These are phyloP conservation scores for Ascaphus truei DNA, from an alignment of 2,113 vertebrate genomes.

Conservation along the genomic window DNA sequence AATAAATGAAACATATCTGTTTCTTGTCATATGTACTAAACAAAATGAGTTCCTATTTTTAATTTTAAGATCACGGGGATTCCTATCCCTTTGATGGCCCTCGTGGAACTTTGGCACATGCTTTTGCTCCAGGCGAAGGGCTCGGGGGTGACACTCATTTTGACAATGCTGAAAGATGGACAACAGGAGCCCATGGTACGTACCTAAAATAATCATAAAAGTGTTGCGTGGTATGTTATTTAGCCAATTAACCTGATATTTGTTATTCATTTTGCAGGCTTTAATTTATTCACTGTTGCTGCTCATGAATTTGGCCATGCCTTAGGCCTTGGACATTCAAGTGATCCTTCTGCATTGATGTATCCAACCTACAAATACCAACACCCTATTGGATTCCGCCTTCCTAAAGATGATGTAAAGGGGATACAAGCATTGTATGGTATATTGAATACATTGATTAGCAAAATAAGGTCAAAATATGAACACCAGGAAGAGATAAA, in stretches of 20 bases:
- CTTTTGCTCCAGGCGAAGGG: slow-evolving; percentile 50
- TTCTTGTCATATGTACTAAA: too few relatives aligned
- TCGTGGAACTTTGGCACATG: slow-evolving; percentile 41
- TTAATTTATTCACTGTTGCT: slow-evolving; percentile 60
- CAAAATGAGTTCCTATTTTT: too few relatives aligned
- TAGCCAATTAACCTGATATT: neutral
- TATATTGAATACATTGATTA: slow-evolving; percentile 36
- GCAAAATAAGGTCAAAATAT: neutral
- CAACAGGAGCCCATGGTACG: slow-evolving; percentile 45
- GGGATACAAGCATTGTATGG: slow-evolving; percentile 62
- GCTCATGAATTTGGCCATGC: slow-evolving; percentile 69
- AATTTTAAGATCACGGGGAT: slow-evolving; percentile 48
- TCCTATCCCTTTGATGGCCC: slow-evolving; percentile 48
- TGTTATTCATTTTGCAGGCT: slow-evolving; percentile 46
- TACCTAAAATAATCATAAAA: neutral
- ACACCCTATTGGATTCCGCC: slow-evolving; percentile 51
- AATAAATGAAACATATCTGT: too few relatives aligned
- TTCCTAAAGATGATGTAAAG: slow-evolving; percentile 61
- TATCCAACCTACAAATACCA: slow-evolving; percentile 65
- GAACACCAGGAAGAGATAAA: too few relatives aligned
- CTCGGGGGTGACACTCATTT: slow-evolving; percentile 50
- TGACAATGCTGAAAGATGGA: slow-evolving; percentile 50
- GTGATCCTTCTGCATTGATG: slow-evolving; percentile 63
- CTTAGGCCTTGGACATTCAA: slow-evolving; percentile 64
- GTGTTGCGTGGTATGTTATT: neutral